A percentile compares a stretch with the other conserved stretches of the same genome.
These are phyloP conservation scores for Neotragus pygmaeus DNA, from an alignment of 2,113 vertebrate species.

Conservation along the genomic window DNA sequence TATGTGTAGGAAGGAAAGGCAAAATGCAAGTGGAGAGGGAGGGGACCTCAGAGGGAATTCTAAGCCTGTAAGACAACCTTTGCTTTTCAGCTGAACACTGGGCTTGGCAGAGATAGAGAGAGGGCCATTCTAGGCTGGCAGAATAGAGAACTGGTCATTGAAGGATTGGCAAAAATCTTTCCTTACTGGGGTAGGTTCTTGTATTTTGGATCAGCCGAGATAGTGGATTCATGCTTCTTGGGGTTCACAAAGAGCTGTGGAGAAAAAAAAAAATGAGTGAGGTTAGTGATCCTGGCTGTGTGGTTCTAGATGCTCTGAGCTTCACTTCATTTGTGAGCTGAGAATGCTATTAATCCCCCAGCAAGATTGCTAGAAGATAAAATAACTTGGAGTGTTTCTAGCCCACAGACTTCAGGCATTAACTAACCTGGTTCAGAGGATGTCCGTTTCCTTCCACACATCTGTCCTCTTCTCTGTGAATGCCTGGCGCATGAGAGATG, in stretches of 20 bases:
- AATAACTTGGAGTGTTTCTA: background rate
- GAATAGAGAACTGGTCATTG: background rate
- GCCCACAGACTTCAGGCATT: background rate
- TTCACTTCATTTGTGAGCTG: background rate
- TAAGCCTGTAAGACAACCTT: background rate
- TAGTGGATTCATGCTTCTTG: background rate
- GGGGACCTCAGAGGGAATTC: background rate
- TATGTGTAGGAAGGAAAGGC: background rate
- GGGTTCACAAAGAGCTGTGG: background rate
- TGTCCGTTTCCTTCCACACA: background rate
- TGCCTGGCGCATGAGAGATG: background rate
- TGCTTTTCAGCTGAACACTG: background rate
- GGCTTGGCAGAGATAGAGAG: background rate
- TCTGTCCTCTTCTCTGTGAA: background rate
- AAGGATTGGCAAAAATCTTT: background rate
- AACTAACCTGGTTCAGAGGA: background rate
- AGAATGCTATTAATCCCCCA: background rate
- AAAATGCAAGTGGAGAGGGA: background rate
- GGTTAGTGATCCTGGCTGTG: fast-evolving
- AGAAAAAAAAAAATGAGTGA: background rate
- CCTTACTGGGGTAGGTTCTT: background rate
- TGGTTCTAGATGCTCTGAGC: background rate
- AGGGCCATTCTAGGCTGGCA: too few relatives aligned
- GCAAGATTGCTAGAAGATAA: background rate
- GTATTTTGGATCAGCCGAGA: background rate